phyloP scores from a whole-genome alignment of 2,797 vertebrate genomes.

The Lacerta viridis region DNA sequence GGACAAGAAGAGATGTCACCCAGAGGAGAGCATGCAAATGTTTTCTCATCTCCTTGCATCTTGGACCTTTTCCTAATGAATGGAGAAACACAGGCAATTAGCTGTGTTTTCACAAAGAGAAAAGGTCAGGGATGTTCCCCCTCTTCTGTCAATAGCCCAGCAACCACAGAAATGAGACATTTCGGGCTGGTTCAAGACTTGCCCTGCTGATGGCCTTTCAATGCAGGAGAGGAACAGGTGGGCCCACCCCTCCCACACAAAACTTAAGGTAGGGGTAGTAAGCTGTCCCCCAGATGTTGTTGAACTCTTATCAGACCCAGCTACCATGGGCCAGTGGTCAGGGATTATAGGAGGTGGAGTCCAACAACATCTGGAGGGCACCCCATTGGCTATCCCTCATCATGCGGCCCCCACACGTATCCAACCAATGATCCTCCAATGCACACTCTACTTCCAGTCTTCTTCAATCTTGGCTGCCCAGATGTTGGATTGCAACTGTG shows the following conservation, averaged over 20 bases:
- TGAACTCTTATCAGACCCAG: too few species aligned
- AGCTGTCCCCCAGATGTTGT: too few species aligned
- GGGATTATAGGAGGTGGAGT: too few species aligned
- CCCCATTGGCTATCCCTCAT: too few species aligned
- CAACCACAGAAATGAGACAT: slow-evolving; percentile 40
- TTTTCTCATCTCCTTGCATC: slow-evolving; percentile 25
- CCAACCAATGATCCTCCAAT: neutral
- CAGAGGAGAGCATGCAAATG: slow-evolving; percentile 34
- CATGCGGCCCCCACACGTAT: neutral
- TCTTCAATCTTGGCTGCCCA: too few species aligned
- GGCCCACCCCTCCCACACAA: too few species aligned
- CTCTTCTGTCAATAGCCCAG: slow-evolving; percentile 24
- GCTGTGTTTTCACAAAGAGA: slow-evolving; percentile 44
- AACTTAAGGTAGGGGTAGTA: neutral
- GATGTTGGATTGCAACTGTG: too few species aligned
- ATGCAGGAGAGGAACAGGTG: neutral
- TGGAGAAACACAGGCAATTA: slow-evolving; percentile 57
- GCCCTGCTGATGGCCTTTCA: neutral
- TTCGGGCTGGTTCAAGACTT: neutral
- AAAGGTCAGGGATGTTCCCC: slow-evolving; percentile 63
- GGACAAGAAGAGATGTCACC: slow-evolving; percentile 54
- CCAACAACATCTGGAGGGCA: too few species aligned
- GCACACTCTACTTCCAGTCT: neutral
- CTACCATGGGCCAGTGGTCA: too few species aligned
- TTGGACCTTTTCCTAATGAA: slow-evolving; percentile 67